phyloP scores from a whole-genome alignment of 2,113 vertebrate species.

The Empidonax alnorum region DNA sequence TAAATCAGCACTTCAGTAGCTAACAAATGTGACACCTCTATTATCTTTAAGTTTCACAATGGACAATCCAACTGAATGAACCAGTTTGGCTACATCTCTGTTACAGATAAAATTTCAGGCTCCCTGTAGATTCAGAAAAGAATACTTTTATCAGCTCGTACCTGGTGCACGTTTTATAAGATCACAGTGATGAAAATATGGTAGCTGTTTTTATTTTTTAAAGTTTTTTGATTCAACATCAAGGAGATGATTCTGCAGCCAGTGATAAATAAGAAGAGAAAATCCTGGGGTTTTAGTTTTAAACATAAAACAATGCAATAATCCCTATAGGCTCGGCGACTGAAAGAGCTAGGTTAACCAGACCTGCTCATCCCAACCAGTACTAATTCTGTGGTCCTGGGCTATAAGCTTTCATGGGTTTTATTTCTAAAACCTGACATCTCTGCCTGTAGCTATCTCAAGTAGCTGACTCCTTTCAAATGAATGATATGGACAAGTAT shows the following conservation, averaged over 20 bases:
- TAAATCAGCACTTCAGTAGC: background rate
- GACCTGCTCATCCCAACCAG: background rate
- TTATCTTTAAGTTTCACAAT: conserved; percentile 24
- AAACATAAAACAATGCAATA: conserved; percentile 23
- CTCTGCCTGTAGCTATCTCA: background rate
- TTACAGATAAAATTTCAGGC: conserved; percentile 49
- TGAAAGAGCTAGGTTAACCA: conserved; percentile 28
- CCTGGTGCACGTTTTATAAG: conserved; percentile 37
- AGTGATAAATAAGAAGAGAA: conserved; percentile 43
- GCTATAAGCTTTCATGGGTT: background rate
- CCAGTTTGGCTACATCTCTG: background rate
- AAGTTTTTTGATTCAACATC: conserved; percentile 50
- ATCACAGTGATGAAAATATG: conserved; percentile 48
- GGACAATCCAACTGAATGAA: conserved; percentile 13
- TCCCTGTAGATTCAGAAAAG: conserved; percentile 24
- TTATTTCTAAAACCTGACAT: background rate
- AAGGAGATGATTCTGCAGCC: conserved; percentile 50
- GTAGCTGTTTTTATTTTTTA: conserved; percentile 33
- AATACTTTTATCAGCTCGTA: conserved; percentile 14
- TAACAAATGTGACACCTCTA: background rate
- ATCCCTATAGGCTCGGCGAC: background rate
- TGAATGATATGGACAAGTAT: background rate
- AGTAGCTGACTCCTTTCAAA: background rate
- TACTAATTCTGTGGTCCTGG: background rate
- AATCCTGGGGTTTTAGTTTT: conserved; percentile 28